phyloP scores from a whole-genome alignment of 2,797 vertebrate species.

The Hippopotamyrus pictus region DNA sequence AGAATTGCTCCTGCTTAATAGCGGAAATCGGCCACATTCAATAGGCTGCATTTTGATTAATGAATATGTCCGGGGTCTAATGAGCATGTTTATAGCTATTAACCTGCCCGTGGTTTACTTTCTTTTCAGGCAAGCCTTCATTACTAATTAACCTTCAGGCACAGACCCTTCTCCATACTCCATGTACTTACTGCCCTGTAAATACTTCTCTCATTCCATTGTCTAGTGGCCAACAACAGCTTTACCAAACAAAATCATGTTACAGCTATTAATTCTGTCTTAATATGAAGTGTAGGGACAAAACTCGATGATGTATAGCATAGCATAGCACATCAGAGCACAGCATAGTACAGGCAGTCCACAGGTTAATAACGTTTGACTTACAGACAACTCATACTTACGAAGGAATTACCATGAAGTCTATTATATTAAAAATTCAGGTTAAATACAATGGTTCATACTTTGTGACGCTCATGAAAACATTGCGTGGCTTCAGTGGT shows the following conservation, averaged over 20 bases:
- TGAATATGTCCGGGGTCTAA: slow-evolving; percentile 25
- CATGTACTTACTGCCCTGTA: not conserved
- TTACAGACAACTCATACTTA: not conserved
- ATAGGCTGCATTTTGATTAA: slow-evolving; percentile 45
- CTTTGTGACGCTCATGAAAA: not conserved
- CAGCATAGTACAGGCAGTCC: not conserved
- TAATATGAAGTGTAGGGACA: not conserved
- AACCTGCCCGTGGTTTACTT: slow-evolving; percentile 4
- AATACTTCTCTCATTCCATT: not conserved
- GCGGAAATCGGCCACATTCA: slow-evolving; percentile 37
- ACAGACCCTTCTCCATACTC: not conserved
- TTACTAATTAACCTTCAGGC: not conserved
- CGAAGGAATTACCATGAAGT: not conserved
- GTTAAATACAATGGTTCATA: not conserved
- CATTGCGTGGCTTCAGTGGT: not conserved
- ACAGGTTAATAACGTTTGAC: not conserved
- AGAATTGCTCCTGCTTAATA: slow-evolving; percentile 35
- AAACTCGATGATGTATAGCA: not conserved
- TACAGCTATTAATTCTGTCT: not conserved
- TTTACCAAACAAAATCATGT: not conserved
- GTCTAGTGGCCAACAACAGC: not conserved
- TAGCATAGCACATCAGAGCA: not conserved
- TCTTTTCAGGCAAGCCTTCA: not conserved
- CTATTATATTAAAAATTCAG: not conserved
- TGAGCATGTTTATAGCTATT: slow-evolving; percentile 14